phyloP scores from a whole-genome alignment of 2,888 invertebrate genomes.

The Acleris holmiana region DNA sequence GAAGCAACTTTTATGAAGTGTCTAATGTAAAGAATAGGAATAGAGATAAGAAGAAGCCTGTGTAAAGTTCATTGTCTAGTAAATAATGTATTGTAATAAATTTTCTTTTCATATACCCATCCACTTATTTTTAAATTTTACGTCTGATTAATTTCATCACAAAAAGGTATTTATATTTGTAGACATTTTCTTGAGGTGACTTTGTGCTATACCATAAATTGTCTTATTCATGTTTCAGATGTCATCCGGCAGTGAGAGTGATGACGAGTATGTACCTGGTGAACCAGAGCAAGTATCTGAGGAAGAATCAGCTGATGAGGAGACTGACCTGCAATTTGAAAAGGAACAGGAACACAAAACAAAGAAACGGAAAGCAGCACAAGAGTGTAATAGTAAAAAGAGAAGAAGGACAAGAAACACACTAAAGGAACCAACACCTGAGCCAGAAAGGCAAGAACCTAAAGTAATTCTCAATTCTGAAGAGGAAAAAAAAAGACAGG shows the following conservation, averaged over 20 bases:
- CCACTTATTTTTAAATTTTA: not conserved
- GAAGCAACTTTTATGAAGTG: conserved; percentile 95
- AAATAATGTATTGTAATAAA: conserved; percentile 38
- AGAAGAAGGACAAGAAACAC: conserved; percentile 56
- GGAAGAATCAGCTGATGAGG: conserved; percentile 87
- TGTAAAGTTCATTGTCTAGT: conserved; percentile 37
- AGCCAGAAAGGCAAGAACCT: conserved; percentile 51
- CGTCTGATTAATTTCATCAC: no score
- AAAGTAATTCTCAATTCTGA: conserved; percentile 76
- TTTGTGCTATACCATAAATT: not conserved
- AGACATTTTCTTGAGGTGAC: no score
- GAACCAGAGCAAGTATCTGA: conserved; percentile 87
- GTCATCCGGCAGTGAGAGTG: conserved; percentile 90
- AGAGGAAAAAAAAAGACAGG: conserved; percentile 88
- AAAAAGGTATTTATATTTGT: no score
- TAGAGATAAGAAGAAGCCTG: conserved; percentile 86
- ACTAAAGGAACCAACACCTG: conserved; percentile 47
- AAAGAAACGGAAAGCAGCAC: conserved; percentile 63
- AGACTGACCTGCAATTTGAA: conserved; percentile 83
- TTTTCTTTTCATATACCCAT: not conserved
- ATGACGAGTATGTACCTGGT: conserved; percentile 90
- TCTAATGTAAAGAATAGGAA: conserved; percentile 95
- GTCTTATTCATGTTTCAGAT: conserved; percentile 58
- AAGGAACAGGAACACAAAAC: conserved; percentile 70
- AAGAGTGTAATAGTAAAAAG: conserved; percentile 56